A percentile compares a stretch with the other conserved stretches of the same genome.
Conservation (phyloP, 2,113 vertebrate species). For the Vulpes lagopus region DNA sequence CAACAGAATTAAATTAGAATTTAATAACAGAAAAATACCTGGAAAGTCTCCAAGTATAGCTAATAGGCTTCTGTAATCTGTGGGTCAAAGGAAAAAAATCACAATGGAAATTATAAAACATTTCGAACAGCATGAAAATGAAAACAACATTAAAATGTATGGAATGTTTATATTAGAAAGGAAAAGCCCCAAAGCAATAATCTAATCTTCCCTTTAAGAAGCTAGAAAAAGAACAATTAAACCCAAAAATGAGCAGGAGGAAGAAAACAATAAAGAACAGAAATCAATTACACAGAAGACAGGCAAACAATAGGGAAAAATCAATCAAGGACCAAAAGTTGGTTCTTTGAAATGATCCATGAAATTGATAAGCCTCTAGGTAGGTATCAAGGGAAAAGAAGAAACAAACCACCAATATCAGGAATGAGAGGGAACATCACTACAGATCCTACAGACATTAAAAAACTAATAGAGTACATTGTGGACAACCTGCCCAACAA, state of each 20-base stretch:
- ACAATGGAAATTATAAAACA: not conserved
- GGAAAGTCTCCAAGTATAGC: not conserved
- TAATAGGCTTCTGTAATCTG: not conserved
- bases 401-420: no score
- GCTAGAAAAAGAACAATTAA: not conserved
- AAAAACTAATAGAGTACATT: fast-evolving
- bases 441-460: fast-evolving
- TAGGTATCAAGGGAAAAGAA: not conserved
- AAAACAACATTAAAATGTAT: not conserved
- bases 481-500: not conserved
- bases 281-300: not conserved
- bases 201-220: not conserved
- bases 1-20: not conserved
- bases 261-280: not conserved
- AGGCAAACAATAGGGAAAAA: not conserved
- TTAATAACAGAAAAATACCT: not conserved
- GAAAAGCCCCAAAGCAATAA: not conserved
- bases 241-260: not conserved
- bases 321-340: not conserved
- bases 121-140: not conserved
- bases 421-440: not conserved
- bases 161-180: not conserved
- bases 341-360: not conserved
- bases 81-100: not conserved
- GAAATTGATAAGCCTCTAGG: not conserved